Conservation (phyloP, 2,888 invertebrate genomes). For the Cataglyphis cursor region DNA sequence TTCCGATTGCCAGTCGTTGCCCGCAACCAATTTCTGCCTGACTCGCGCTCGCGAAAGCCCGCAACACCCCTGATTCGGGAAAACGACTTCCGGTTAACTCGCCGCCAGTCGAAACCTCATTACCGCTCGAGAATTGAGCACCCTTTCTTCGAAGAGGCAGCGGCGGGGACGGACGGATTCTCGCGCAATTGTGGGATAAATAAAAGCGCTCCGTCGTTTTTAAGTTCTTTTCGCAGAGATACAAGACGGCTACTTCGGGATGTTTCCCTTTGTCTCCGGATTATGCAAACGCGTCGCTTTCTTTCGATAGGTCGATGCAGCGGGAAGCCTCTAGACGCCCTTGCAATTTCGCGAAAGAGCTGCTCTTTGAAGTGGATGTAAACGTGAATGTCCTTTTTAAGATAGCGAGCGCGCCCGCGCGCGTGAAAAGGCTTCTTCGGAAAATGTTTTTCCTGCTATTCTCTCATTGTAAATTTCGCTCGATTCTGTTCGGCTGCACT, state of each 20-base stretch:
- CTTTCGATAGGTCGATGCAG: conserved; percentile 14
- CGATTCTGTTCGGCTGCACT: conserved; percentile 47
- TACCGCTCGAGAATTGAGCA: conserved; percentile 19
- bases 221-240: conserved; percentile 27
- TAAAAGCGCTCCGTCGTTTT: conserved; percentile 41
- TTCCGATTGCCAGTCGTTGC: conserved; percentile 53
- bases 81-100: conserved; percentile 57
- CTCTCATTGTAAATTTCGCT: conserved; percentile 46
- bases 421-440: conserved; percentile 16
- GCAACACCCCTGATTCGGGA: conserved; percentile 29
- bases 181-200: conserved; percentile 21
- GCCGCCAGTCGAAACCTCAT: conserved; percentile 54
- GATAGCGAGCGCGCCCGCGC: neutral
- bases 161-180: neutral
- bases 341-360: conserved; percentile 42
- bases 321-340: neutral
- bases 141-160: neutral
- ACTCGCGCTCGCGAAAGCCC: conserved; percentile 10
- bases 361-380: conserved; percentile 49
- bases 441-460: conserved; percentile 24
- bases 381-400: conserved; percentile 46
- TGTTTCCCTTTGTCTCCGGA: conserved; percentile 51
- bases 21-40: conserved; percentile 42
- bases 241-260: conserved; percentile 23
- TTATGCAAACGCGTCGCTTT: conserved; percentile 51